Evolutionary conservation across 2,888 invertebrate species (phyloP).

Genomic region (Ichneumoninae sp.): DNA sequence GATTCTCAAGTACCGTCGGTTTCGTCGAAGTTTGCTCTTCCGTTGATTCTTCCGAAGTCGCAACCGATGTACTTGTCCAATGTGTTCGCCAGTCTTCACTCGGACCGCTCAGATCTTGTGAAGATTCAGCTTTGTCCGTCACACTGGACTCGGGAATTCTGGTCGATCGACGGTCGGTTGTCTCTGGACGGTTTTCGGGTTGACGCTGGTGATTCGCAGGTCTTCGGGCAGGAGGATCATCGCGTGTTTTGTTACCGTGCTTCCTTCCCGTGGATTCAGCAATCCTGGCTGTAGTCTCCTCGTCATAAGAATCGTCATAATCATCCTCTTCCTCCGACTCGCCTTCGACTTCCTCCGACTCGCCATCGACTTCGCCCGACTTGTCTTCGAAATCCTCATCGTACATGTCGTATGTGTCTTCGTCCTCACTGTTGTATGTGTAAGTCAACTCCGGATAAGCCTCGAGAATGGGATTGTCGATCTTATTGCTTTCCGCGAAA

Average conservation of each 20-base stretch:
- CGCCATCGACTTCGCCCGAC: neutral
- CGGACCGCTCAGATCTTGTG: neutral
- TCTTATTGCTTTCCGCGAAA: constrained; percentile 12
- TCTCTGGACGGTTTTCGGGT: neutral
- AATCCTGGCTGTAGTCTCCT: neutral
- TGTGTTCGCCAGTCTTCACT: neutral
- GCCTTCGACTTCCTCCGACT: neutral
- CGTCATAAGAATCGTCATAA: neutral
- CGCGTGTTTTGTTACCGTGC: neutral
- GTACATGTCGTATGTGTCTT: neutral
- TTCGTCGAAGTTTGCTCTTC: neutral
- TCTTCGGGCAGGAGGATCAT: neutral
- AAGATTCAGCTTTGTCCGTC: neutral
- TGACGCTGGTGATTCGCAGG: neutral
- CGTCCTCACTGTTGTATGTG: neutral
- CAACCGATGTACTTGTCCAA: neutral
- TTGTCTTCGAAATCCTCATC: neutral
- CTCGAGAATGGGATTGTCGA: constrained; percentile 49
- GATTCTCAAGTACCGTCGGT: neutral
- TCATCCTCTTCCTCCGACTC: neutral
- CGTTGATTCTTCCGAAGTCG: neutral
- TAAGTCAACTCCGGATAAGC: constrained; percentile 53
- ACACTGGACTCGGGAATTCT: neutral
- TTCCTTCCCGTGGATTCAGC: neutral
- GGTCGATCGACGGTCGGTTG: neutral